A percentile compares a stretch with the other conserved stretches of the same genome.
Evolutionary conservation across 2,797 vertebrate species (phyloP).

Genomic region (Synaphobranchus kaupii): DNA sequence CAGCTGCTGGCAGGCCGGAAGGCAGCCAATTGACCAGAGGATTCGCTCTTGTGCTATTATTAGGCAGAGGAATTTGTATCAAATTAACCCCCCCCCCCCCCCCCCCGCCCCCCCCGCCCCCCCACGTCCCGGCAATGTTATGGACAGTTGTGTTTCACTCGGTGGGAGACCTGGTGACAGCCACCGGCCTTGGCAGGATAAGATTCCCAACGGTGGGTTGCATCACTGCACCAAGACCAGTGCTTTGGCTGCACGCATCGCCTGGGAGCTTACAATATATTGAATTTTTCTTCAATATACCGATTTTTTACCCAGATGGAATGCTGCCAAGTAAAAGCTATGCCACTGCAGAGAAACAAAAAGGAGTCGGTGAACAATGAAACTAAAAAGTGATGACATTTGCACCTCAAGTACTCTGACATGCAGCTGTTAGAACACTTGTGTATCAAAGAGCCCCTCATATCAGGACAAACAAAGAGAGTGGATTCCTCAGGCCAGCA

Average conservation of each 20-base stretch:
- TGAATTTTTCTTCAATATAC: too few relatives aligned
- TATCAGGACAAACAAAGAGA: not conserved
- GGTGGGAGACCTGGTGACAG: not conserved
- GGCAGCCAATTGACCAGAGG: not conserved
- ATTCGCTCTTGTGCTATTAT: not conserved
- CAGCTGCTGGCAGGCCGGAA: not conserved
- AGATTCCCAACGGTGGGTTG: not conserved
- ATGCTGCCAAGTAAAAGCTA: not conserved
- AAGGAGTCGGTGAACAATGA: not conserved
- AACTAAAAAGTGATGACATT: constrained; percentile 24
- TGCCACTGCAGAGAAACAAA: not conserved
- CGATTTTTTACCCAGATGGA: not conserved
- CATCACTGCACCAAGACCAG: not conserved
- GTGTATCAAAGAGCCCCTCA: not conserved
- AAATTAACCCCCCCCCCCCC: not conserved
- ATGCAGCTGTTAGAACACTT: constrained; percentile 4
- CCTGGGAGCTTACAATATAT: not conserved
- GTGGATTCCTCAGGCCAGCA: constrained; percentile 23
- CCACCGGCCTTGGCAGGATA: not conserved
- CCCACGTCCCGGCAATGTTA: not conserved
- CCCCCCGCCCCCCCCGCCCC: not conserved
- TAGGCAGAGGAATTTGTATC: not conserved
- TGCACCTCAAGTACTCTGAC: not conserved
- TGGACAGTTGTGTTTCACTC: not conserved
- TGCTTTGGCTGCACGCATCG: not conserved